Base-by-base conservation (phyloP, 2,113 vertebrate genomes). In the Dinomys branickii region DNA sequence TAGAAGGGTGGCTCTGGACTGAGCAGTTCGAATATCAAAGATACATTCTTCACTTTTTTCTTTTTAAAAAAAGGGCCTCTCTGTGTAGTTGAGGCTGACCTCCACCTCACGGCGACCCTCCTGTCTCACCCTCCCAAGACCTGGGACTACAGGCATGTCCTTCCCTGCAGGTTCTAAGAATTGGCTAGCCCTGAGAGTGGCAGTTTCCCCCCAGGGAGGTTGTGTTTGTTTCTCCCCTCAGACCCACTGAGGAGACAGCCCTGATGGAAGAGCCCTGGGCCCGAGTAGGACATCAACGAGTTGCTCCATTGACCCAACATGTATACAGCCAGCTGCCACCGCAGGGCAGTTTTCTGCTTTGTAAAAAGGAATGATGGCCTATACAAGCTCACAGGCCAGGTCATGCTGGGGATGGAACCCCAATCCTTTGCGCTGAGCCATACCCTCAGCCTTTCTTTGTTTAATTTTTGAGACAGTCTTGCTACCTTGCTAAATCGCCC, bases 91-190 rank as follows among this genome's bases (percentile, higher is more conserved):
- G 22, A 44, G 71, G 71, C 38, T 75, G 71, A 12, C 11, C n/a
- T 75, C 9, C 6, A 38, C 41, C 38, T 44, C 20, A 13, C 10
- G 24, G 9, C 3, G 4, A 24, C 12, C 69, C n/a, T 71, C n/a
- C n/a, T 71, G 69, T n/a, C 69, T 71, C n/a, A 71, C 1, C 41
- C 11, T 75, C 71, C 38, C 5, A 5, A 75, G 24, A 26, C 20
- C 38, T 44, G 71, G 11, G 24, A 44, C 44, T 44, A 75, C 41
- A 75, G 24, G 71, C 1, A 2, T 75, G 22, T 41, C 38, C 10
- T 8, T 77, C 33, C 71, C 58, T 91, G 47, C 69, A 69, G 1
- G 91, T 56, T 93, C 50, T 93, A 88, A 88, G 78, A 93, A 95
- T 17, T 89, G 47, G 59, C 67, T 92, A 83, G 44, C 38, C 50